These are phyloP conservation scores for Streblospio benedicti DNA, from an alignment of 1,140 invertebrate species.

Conservation along the genomic window DNA sequence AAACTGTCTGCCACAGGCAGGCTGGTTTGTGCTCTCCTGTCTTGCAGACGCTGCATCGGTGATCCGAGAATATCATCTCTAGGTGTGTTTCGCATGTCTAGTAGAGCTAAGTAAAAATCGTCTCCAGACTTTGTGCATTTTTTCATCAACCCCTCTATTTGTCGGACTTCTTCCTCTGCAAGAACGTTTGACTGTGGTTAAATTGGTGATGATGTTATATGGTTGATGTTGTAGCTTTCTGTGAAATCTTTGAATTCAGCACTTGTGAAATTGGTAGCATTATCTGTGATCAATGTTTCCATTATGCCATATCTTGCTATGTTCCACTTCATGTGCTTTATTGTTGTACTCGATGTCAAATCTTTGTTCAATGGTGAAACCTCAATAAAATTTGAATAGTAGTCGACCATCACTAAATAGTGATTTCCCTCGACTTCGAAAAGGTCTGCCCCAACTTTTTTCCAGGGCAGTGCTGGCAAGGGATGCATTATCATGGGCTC, in stretches of 20 bases:
- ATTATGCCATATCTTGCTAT: constrained; percentile 26
- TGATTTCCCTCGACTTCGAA: no score
- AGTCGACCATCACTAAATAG: constrained; percentile 27
- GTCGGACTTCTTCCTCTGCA: neutral
- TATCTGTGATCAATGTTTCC: constrained; percentile 21
- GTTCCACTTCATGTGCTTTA: constrained; percentile 16
- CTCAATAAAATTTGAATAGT: constrained; percentile 26
- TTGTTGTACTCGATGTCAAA: constrained; percentile 12
- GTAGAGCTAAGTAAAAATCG: neutral
- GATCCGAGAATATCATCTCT: no score
- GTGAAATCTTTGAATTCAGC: constrained; percentile 11
- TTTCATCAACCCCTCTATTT: neutral
- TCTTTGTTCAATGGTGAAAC: constrained; percentile 12
- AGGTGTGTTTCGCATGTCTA: neutral
- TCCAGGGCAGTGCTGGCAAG: neutral
- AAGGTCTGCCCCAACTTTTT: neutral
- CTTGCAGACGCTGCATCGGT: no score
- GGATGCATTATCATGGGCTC: constrained; percentile 4
- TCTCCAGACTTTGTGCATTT: neutral
- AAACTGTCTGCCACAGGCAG: no score
- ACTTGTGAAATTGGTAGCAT: constrained; percentile 19
- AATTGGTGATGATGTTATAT: constrained; percentile 1
- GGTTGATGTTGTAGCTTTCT: neutral
- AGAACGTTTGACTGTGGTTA: constrained; percentile 7
- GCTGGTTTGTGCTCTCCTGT: no score